A percentile compares a stretch with the other conserved stretches of the same genome.
phyloP scores from a whole-genome alignment of 2,888 invertebrate genomes.

The Drosophila barbarae region DNA sequence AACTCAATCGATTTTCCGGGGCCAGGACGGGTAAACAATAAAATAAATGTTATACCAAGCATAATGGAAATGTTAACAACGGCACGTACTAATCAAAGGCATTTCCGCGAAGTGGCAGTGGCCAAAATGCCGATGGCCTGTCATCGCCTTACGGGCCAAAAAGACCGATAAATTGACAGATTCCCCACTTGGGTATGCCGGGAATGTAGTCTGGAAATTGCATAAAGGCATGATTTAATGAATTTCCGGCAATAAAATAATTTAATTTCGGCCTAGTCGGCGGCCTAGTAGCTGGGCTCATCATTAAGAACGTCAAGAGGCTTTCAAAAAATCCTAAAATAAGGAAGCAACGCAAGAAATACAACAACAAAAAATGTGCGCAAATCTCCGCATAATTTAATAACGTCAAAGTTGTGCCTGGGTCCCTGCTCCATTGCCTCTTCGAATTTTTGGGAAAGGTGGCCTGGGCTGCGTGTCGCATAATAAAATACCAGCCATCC shows the following conservation, averaged over 20 bases:
- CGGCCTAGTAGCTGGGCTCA: slow-evolving; percentile 40
- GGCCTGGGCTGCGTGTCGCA: slow-evolving; percentile 59
- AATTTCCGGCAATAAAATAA: slow-evolving; percentile 75
- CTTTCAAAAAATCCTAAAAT: slow-evolving; percentile 40
- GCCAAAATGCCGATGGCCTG: slow-evolving; percentile 45
- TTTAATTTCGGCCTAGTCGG: slow-evolving; percentile 64
- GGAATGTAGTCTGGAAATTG: slow-evolving; percentile 55
- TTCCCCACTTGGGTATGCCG: slow-evolving; percentile 49
- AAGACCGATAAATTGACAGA: slow-evolving; percentile 42
- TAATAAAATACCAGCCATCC: slow-evolving; percentile 57
- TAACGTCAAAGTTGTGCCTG: slow-evolving; percentile 56
- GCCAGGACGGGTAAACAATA: slow-evolving; percentile 34
- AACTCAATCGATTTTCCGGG: slow-evolving; percentile 34
- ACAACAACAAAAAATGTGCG: slow-evolving; percentile 48
- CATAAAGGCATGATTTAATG: slow-evolving; percentile 65
- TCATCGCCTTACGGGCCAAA: slow-evolving; percentile 31
- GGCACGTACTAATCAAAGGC: slow-evolving; percentile 55
- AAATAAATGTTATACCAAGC: slow-evolving; percentile 42
- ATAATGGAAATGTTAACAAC: slow-evolving; percentile 44
- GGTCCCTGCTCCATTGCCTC: slow-evolving; percentile 21
- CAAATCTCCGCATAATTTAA: slow-evolving; percentile 75
- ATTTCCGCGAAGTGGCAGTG: slow-evolving; percentile 19
- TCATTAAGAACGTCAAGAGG: slow-evolving; percentile 71
- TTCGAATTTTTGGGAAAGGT: slow-evolving; percentile 34
- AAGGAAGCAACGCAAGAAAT: slow-evolving; percentile 16